phyloP scores from a whole-genome alignment of 2,888 invertebrate genomes.

The Meliscaeva auricollis region DNA sequence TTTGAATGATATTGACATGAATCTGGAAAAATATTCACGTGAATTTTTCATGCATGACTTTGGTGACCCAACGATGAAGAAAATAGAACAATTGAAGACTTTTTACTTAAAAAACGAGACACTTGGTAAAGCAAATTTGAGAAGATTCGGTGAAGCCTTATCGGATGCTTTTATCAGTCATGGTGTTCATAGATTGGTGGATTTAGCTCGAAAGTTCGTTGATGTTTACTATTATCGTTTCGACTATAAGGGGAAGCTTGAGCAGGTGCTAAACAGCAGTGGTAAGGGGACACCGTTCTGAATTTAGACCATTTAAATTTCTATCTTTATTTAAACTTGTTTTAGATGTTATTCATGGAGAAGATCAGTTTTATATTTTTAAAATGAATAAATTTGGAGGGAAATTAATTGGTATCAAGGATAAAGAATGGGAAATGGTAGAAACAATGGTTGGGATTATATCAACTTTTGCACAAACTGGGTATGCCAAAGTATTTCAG shows the following conservation, averaged over 20 bases:
- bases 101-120: conserved; percentile 77
- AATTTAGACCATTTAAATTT: too few species aligned
- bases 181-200: conserved; percentile 86
- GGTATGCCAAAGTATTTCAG: too few species aligned
- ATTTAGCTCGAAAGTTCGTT: conserved; percentile 85
- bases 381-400: conserved; percentile 78
- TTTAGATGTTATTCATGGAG: conserved; percentile 79
- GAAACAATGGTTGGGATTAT: conserved; percentile 83
- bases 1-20: conserved; percentile 78
- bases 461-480: conserved; percentile 82
- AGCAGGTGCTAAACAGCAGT: conserved; percentile 79
- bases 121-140: conserved; percentile 59
- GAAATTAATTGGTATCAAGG: conserved; percentile 78
- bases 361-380: conserved; percentile 80
- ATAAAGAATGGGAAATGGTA: conserved; percentile 83
- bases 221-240: conserved; percentile 87
- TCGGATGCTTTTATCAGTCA: conserved; percentile 86
- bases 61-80: background rate
- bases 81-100: background rate
- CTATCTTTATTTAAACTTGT: too few species aligned
- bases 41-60: conserved; percentile 84
- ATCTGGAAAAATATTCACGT: conserved; percentile 79
- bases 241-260: conserved; percentile 85
- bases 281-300: conserved; percentile 73
- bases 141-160: conserved; percentile 84